These are phyloP conservation scores for Channa striata DNA, from an alignment of 2,797 vertebrate genomes.

Conservation along the genomic window DNA sequence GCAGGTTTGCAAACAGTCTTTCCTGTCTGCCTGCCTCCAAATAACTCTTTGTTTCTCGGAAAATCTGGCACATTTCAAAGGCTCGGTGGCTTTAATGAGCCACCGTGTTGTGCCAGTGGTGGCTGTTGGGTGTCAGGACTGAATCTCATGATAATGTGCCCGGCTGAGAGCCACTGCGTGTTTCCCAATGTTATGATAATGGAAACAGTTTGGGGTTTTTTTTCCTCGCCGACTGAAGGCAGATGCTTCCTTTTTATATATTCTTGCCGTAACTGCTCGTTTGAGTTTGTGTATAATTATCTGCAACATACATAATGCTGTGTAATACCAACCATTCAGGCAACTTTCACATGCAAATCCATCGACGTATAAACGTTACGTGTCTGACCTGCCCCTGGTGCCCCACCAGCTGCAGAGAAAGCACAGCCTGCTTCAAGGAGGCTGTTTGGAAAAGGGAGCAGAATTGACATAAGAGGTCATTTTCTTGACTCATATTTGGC, in stretches of 20 bases:
- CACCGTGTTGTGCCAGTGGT: slow-evolving; percentile 67
- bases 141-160: slow-evolving; percentile 76
- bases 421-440: slow-evolving; percentile 52
- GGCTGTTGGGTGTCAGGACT: slow-evolving; percentile 78
- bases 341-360: slow-evolving; percentile 56
- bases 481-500: slow-evolving; percentile 75
- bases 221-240: slow-evolving; percentile 36
- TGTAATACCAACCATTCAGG: slow-evolving; percentile 26
- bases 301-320: slow-evolving; percentile 47
- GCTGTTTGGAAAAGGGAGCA: slow-evolving; percentile 57
- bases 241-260: slow-evolving; percentile 42
- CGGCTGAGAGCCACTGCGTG: slow-evolving; percentile 67
- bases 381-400: slow-evolving; percentile 27
- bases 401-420: slow-evolving; percentile 34
- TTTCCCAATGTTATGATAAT: slow-evolving; percentile 79
- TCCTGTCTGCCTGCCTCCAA: slow-evolving; percentile 53
- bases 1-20: slow-evolving; percentile 54
- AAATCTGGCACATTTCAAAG: slow-evolving; percentile 76
- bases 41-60: slow-evolving; percentile 64
- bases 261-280: slow-evolving; percentile 46
- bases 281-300: slow-evolving; percentile 58
- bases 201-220: slow-evolving; percentile 46
- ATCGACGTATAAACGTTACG: slow-evolving; percentile 11
- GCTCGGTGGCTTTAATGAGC: slow-evolving; percentile 80
- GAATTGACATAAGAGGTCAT: slow-evolving; percentile 80